Evolutionary conservation across 2,113 vertebrate species (phyloP).

Genomic region (Galeopterus variegatus): DNA sequence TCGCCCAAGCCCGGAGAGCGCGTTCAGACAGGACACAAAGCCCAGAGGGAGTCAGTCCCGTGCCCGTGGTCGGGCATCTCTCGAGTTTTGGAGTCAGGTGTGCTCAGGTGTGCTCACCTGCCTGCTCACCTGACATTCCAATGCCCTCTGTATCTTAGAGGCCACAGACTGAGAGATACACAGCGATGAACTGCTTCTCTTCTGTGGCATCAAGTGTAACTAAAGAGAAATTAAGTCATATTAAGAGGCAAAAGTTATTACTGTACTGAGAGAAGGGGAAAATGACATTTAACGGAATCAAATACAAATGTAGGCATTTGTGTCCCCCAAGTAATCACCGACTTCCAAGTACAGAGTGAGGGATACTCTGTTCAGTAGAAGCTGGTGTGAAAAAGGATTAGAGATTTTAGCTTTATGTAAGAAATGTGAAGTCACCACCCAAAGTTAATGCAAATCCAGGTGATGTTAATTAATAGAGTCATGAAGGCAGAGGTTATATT

Average conservation of each 20-base stretch:
- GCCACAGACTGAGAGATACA: neutral
- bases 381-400: neutral
- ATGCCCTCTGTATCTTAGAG: neutral
- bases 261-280: neutral
- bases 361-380: neutral
- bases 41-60: neutral
- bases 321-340: neutral
- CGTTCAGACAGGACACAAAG: neutral
- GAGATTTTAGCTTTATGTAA: neutral
- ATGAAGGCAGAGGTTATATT: neutral
- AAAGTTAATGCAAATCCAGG: neutral
- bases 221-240: neutral
- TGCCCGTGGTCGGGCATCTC: neutral
- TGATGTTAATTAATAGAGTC: neutral
- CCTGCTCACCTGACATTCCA: neutral
- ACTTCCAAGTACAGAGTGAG: neutral
- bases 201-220: neutral
- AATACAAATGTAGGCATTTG: neutral
- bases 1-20: too few species aligned
- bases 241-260: neutral
- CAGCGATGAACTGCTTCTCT: neutral
- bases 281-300: neutral
- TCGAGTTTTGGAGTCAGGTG: too few species aligned
- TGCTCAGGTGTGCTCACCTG: neutral
- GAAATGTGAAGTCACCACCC: neutral